Evolutionary conservation across 2,113 vertebrate species (phyloP).

Genomic region (Semnornis frantzii): DNA sequence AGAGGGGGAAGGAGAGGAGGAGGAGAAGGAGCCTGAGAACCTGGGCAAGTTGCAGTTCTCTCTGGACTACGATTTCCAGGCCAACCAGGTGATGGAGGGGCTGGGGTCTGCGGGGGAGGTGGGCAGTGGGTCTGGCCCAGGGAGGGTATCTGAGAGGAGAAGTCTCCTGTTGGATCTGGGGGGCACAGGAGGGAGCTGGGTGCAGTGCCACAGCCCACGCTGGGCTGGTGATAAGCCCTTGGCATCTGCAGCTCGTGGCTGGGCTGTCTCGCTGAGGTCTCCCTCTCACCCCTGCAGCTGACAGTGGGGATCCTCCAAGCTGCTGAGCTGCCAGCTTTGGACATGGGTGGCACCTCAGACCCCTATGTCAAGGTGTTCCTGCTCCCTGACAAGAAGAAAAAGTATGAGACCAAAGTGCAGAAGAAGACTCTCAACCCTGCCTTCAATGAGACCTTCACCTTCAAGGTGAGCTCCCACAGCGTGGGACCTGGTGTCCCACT

Average conservation of each 20-base stretch:
- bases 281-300: constrained; percentile 79
- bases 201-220: accelerated
- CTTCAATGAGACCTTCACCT: constrained; percentile 95
- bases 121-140: background rate
- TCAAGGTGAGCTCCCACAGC: constrained; percentile 82
- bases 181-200: background rate
- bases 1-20: constrained; percentile 92
- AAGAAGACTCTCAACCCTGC: constrained; percentile 96
- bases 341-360: constrained; percentile 95
- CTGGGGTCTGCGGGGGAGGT: background rate
- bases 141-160: background rate
- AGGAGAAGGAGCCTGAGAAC: constrained; percentile 95
- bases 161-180: background rate
- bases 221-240: background rate
- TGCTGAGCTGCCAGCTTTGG: constrained; percentile 92
- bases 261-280: background rate
- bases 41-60: constrained; percentile 97
- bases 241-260: background rate
- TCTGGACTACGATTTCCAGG: constrained; percentile 95
- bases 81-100: constrained; percentile 83
- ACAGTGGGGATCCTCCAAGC: constrained; percentile 96
- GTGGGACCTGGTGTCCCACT: background rate
- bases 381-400: constrained; percentile 98
- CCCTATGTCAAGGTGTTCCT: constrained; percentile 96
- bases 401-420: constrained; percentile 97